Conservation (phyloP, 2,113 vertebrate genomes). For the Isichthys henryi region DNA sequence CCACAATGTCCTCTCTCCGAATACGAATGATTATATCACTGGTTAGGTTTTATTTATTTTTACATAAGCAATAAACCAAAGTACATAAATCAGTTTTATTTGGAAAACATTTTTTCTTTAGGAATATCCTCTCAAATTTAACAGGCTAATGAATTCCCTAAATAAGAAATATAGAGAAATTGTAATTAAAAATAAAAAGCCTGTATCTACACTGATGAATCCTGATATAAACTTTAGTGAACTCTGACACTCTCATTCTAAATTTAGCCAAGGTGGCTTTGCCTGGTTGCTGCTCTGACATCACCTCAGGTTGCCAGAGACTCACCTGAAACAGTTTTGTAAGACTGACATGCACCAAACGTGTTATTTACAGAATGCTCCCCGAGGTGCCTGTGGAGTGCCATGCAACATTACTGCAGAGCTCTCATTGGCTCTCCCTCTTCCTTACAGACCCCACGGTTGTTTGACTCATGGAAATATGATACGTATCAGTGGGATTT, state of each 20-base stretch:
- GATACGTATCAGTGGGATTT: slow-evolving; percentile 17
- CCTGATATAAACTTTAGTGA: neutral
- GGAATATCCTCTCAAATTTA: neutral
- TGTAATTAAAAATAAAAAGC: neutral
- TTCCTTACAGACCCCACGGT: neutral
- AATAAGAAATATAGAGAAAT: neutral
- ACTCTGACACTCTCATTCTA: neutral
- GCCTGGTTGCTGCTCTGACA: neutral
- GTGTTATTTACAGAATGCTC: neutral
- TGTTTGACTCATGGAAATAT: neutral
- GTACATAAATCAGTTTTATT: neutral
- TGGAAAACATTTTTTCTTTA: neutral
- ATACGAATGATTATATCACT: neutral
- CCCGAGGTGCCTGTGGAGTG: neutral
- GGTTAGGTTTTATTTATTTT: neutral
- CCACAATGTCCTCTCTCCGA: neutral
- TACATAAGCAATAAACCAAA: neutral
- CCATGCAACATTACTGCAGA: neutral
- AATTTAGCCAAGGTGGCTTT: neutral
- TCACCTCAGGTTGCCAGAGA: neutral
- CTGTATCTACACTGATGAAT: neutral
- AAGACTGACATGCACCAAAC: neutral
- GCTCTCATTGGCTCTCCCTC: neutral
- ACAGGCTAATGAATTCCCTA: neutral
- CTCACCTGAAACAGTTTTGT: neutral